Conservation (phyloP, 2,797 vertebrate genomes). For the Helostoma temminkii region DNA sequence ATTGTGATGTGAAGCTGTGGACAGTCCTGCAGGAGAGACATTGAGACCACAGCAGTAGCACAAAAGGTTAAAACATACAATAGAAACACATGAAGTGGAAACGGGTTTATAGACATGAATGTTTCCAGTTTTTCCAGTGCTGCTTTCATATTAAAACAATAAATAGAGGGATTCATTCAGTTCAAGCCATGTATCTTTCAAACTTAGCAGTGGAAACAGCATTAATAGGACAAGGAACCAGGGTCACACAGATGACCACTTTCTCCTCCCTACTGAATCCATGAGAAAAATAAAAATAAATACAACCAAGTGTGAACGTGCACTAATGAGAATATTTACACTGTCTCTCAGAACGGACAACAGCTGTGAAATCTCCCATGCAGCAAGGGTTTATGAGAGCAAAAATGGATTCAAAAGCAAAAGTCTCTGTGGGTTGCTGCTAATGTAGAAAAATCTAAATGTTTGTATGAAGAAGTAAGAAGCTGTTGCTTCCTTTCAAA, state of each 20-base stretch:
- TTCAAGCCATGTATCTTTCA: constrained; percentile 10
- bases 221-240: constrained; percentile 2
- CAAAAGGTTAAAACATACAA: constrained; percentile 17
- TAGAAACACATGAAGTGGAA: constrained; percentile 14
- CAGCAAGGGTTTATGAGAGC: not conserved
- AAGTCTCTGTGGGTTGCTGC: too few species aligned
- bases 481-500: not conserved
- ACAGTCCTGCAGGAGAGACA: constrained; percentile 8
- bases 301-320: constrained; percentile 34
- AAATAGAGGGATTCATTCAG: constrained; percentile 43
- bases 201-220: constrained; percentile 13
- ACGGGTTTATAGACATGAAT: constrained; percentile 14
- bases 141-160: constrained; percentile 41
- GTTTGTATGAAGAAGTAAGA: too few species aligned
- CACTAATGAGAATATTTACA: constrained; percentile 49
- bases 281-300: constrained; percentile 11
- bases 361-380: constrained; percentile 8
- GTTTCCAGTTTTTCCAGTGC: constrained; percentile 30
- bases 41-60: constrained; percentile 21
- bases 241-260: not conserved
- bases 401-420: not conserved
- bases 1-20: constrained; percentile 18
- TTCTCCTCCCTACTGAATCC: not conserved
- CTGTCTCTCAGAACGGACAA: constrained; percentile 1
- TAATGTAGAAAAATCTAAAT: too few species aligned